These are phyloP conservation scores for zebrafish (Danio rerio) DNA, from an alignment of 2,113 vertebrate genomes.

Conservation along the genomic window GRCz12tu NC_133181.1:293501-294000, in stretches of 20 bases:
- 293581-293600: slow-evolving; percentile 72
- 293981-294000: slow-evolving; percentile 56
- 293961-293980: slow-evolving; percentile 63
- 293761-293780: background rate
- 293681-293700: slow-evolving; percentile 19
- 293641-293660: slow-evolving; percentile 71
- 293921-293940: slow-evolving; percentile 43
- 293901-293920: slow-evolving; percentile 26
- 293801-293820: slow-evolving; percentile 63
- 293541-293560: too few species aligned
- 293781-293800: slow-evolving; percentile 73
- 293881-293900: slow-evolving; percentile 54
- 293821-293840: slow-evolving; percentile 62
- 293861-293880: slow-evolving; percentile 59
- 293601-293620: slow-evolving; percentile 54
- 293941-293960: slow-evolving; percentile 52
- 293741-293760: background rate
- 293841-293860: slow-evolving; percentile 59
- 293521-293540: background rate
- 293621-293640: slow-evolving; percentile 70
- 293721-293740: background rate
- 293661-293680: slow-evolving; percentile 70
- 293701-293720: background rate
- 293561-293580: slow-evolving; percentile 55
- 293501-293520: background rate